Conservation (phyloP, 2,797 vertebrate species). For the Gila robusta region DNA sequence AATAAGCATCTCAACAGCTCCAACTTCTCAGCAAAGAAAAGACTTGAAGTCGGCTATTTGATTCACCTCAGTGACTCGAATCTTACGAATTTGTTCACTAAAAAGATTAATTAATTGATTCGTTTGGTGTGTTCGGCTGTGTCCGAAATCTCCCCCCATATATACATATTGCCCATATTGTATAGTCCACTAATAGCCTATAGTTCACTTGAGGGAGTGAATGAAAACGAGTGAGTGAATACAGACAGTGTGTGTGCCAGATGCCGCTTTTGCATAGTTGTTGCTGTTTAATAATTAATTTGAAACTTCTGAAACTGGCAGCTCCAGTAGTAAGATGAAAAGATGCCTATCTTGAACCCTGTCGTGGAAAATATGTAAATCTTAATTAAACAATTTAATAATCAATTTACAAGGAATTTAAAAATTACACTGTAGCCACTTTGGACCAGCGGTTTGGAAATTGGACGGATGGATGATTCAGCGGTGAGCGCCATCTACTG, state of each 20-base stretch:
- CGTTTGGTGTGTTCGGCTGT: not conserved
- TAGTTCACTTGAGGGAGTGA: not conserved
- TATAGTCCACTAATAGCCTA: too few species aligned
- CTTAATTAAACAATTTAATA: not conserved
- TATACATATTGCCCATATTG: too few species aligned
- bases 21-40: not conserved
- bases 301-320: not conserved
- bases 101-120: not conserved
- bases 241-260: not conserved
- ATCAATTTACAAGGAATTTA: not conserved
- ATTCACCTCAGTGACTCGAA: not conserved
- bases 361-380: not conserved
- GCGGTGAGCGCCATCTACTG: too few species aligned
- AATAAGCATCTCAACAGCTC: not conserved
- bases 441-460: too few species aligned
- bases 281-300: not conserved
- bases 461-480: too few species aligned
- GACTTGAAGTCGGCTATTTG: not conserved
- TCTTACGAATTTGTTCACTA: not conserved
- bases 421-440: too few species aligned
- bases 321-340: not conserved
- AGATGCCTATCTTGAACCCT: not conserved
- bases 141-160: too few species aligned
- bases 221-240: not conserved
- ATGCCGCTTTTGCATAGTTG: not conserved